Evolutionary conservation across 2,113 vertebrate species (phyloP), one percentile per base, ranked within the genome.

Genomic region (Syrmaticus mikado): DNA sequence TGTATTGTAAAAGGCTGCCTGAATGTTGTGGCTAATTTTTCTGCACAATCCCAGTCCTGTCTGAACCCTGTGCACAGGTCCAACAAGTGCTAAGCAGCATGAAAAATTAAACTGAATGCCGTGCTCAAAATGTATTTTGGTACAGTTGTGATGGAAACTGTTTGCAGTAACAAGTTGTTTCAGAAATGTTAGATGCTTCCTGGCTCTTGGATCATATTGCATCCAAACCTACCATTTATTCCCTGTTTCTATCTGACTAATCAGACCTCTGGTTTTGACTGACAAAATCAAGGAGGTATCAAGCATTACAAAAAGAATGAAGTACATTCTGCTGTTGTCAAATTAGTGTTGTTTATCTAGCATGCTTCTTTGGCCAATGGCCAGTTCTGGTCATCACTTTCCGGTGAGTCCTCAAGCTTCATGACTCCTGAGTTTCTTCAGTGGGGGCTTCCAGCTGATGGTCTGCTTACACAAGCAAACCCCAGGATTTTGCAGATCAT

Each of bases 381-480:
- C 74, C 8, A 7, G 22, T 67, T 94, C 70, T 75, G 82, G 85
- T 90, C 82, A 78, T 41, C 28, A n/a, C 48, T 46, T 81, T 86
- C 57, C 60, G 67, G 38, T 21, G 61, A 80, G 43, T 78, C 90
- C 70, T 50, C 34, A 58, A 28, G 36, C 57, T 53, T 46, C 32
- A 36, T 67, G 41, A 64, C 34, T 81, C 55, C 71, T 0, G 0
- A 85, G 20, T 52, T 34, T 83, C 68, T 92, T 92, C 46, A n/a
- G 43, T 28, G 62, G 27, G 19, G 71, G 60, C 5, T 72, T 95
- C 89, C 85, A 94, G 90, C 90, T 94, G 85, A 90, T 73, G 81
- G 52, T 65, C 79, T 94, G 95, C 91, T 93, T 95, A 93, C 80
- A 66, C 79, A 92, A 91, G 94, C 92, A 93, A 91, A 91, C 80